These are phyloP conservation scores for Lates japonicus DNA, from an alignment of 2,797 vertebrate species.

Conservation along the genomic window DNA sequence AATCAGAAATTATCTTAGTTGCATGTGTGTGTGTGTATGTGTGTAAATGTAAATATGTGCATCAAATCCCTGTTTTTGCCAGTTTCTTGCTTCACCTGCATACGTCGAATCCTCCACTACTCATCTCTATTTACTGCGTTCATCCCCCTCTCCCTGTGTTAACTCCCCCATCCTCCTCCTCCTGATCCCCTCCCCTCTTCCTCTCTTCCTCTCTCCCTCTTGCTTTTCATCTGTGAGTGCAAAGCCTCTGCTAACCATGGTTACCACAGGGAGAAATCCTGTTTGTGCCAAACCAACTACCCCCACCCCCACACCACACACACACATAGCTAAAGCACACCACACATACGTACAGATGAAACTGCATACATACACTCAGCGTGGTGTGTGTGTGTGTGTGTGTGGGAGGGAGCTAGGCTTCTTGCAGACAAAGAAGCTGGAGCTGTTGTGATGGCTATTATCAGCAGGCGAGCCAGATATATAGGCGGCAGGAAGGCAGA, in stretches of 20 bases:
- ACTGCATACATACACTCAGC: conserved; percentile 51
- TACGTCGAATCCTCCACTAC: conserved; percentile 35
- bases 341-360: conserved; percentile 3
- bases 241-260: conserved; percentile 71
- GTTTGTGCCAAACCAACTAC: conserved; percentile 68
- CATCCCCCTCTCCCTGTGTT: conserved; percentile 42
- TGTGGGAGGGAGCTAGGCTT: conserved; percentile 76
- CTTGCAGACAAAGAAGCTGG: conserved; percentile 93
- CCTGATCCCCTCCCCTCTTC: conserved; percentile 30
- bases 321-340: conserved; percentile 38
- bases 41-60: not conserved
- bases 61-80: conserved; percentile 21
- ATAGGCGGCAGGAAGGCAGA: conserved; percentile 69
- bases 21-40: not conserved
- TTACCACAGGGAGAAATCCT: conserved; percentile 74
- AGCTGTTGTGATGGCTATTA: conserved; percentile 96
- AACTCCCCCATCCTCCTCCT: conserved; percentile 55
- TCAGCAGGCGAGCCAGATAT: conserved; percentile 91
- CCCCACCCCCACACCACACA: conserved; percentile 20
- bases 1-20: not conserved
- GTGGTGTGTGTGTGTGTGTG: conserved; percentile 32
- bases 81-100: conserved; percentile 31
- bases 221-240: conserved; percentile 62
- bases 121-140: conserved; percentile 55
- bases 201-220: conserved; percentile 22